phyloP scores from a whole-genome alignment of 2,113 vertebrate species.

The Thunnus thynnus region DNA sequence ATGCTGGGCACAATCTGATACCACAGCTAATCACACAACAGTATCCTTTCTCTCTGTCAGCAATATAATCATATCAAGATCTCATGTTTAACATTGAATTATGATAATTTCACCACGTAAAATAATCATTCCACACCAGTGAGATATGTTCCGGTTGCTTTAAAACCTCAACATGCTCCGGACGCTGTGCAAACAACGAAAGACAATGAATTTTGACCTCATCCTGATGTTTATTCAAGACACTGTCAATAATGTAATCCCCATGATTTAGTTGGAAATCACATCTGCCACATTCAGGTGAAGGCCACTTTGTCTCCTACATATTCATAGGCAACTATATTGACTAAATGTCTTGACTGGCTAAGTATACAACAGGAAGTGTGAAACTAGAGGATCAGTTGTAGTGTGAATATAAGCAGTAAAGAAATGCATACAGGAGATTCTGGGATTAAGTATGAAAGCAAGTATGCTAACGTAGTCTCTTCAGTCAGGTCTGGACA shows the following conservation, averaged over 20 bases:
- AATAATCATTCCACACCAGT: slow-evolving; percentile 28
- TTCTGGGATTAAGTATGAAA: slow-evolving; percentile 70
- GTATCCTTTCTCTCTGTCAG: slow-evolving; percentile 12
- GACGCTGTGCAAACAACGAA: slow-evolving; percentile 51
- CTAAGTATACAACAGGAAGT: slow-evolving; percentile 67
- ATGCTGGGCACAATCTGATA: slow-evolving; percentile 48
- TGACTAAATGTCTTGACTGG: slow-evolving; percentile 76
- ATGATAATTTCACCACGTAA: slow-evolving; percentile 49
- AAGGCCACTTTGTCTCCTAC: slow-evolving; percentile 74
- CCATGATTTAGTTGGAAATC: slow-evolving; percentile 79
- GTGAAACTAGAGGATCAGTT: slow-evolving; percentile 62
- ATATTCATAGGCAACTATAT: slow-evolving; percentile 80
- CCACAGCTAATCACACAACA: slow-evolving; percentile 47
- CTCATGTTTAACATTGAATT: slow-evolving; percentile 51
- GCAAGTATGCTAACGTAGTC: slow-evolving; percentile 41
- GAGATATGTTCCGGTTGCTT: slow-evolving; percentile 22
- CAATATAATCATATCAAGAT: slow-evolving; percentile 28
- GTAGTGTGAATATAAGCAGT: slow-evolving; percentile 60
- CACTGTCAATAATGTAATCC: slow-evolving; percentile 81
- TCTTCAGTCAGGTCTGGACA: slow-evolving; percentile 36
- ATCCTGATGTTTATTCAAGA: slow-evolving; percentile 77
- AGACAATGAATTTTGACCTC: slow-evolving; percentile 72
- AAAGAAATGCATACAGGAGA: slow-evolving; percentile 77
- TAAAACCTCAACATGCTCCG: slow-evolving; percentile 5
- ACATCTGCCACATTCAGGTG: slow-evolving; percentile 76